These are phyloP conservation scores for Porites lutea DNA, from an alignment of 64 coral and sea anemone species.

Conservation along the genomic window DNA sequence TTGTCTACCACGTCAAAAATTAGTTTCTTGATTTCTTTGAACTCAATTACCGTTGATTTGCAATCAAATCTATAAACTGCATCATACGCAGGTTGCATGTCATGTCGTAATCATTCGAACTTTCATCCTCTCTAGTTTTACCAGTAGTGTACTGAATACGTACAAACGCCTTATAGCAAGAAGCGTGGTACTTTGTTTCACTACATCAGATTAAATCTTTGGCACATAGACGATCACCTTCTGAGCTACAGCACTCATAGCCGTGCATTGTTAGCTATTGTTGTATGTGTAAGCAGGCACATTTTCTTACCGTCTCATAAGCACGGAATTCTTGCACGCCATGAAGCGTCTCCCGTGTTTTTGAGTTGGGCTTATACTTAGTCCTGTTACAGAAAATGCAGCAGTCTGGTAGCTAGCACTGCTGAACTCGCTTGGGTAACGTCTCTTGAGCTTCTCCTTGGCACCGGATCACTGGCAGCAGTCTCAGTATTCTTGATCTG, in stretches of 20 bases:
- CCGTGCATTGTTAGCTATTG: slow-evolving; percentile 16
- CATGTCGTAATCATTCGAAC: slow-evolving; percentile 13
- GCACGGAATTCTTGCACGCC: slow-evolving; percentile 64
- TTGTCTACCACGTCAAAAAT: slow-evolving; percentile 41
- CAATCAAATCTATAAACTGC: slow-evolving; percentile 62
- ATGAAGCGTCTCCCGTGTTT: slow-evolving; percentile 39
- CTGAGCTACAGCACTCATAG: slow-evolving; percentile 22
- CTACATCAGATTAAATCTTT: slow-evolving; percentile 72
- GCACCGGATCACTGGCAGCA: background rate
- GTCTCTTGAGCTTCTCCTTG: slow-evolving; percentile 42
- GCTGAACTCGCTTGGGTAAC: slow-evolving; percentile 16
- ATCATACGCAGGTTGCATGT: slow-evolving; percentile 57
- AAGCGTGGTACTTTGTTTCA: slow-evolving; percentile 73
- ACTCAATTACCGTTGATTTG: slow-evolving; percentile 71
- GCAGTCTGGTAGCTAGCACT: slow-evolving; percentile 15
- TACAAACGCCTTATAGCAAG: slow-evolving; percentile 69
- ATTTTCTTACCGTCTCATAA: slow-evolving; percentile 63
- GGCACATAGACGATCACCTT: slow-evolving; percentile 55
- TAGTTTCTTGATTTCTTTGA: slow-evolving; percentile 57
- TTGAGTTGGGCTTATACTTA: slow-evolving; percentile 67
- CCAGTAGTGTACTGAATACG: slow-evolving; percentile 43
- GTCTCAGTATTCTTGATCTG: background rate
- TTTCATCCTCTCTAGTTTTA: slow-evolving; percentile 20
- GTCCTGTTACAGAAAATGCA: slow-evolving; percentile 69
- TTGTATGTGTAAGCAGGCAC: slow-evolving; percentile 71